Conservation (phyloP, 2,113 vertebrate species). For the Chloebia gouldiae region DNA sequence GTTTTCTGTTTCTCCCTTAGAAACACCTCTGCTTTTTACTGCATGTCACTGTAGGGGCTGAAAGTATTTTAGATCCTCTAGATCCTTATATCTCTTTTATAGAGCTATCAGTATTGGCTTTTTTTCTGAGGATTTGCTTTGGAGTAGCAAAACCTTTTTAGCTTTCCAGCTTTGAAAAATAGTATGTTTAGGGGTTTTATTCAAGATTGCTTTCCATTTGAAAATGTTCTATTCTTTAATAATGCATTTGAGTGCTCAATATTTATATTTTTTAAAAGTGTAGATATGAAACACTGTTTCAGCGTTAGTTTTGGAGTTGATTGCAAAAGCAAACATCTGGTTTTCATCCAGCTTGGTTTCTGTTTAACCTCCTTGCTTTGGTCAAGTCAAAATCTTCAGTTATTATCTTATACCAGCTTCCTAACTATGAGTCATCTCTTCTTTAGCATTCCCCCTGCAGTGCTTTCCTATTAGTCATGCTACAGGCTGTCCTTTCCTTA, state of each 20-base stretch:
- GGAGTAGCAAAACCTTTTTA: not conserved
- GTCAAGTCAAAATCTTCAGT: not conserved
- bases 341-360: not conserved
- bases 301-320: not conserved
- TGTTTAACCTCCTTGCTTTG: not conserved
- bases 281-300: not conserved
- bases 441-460: not conserved
- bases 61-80: not conserved
- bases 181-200: not conserved
- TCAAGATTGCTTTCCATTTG: not conserved
- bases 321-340: not conserved
- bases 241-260: not conserved
- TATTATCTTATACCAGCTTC: not conserved
- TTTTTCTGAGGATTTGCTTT: not conserved
- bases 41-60: not conserved
- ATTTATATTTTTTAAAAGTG: not conserved
- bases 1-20: not conserved
- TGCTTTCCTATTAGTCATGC: not conserved
- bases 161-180: not conserved
- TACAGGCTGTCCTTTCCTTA: not conserved
- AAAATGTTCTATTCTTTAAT: not conserved
- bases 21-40: not conserved
- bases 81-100: not conserved
- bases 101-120: not conserved
- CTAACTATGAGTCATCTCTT: conserved; percentile 6